Percentiles rank a stretch among this genome's conserved stretches.
Conservation (phyloP, 2,888 invertebrate species). For the Temnothorax unifasciatus region DNA sequence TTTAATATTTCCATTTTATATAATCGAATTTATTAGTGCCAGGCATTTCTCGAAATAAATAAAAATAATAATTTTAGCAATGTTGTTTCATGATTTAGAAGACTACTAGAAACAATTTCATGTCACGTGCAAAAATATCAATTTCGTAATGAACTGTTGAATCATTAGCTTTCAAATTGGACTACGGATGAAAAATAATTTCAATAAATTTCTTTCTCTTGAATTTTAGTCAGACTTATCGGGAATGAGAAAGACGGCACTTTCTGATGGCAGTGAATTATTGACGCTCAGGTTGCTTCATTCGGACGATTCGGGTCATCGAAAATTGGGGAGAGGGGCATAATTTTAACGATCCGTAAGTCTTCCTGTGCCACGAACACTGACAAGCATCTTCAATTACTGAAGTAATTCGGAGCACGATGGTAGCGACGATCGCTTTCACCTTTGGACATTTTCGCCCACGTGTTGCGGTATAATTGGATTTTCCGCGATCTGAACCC, state of each 20-base stretch:
- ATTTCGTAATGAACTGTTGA: background rate
- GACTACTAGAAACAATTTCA: background rate
- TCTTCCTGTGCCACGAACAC: slow-evolving; percentile 26
- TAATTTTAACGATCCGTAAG: slow-evolving; percentile 65
- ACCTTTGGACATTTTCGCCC: slow-evolving; percentile 45
- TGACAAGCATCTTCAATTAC: slow-evolving; percentile 47
- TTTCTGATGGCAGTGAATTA: slow-evolving; percentile 43
- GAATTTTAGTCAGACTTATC: background rate
- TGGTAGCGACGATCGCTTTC: slow-evolving; percentile 41
- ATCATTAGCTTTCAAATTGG: slow-evolving; percentile 13
- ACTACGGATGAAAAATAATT: slow-evolving; percentile 23
- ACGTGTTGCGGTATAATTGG: slow-evolving; percentile 26
- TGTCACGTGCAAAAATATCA: background rate
- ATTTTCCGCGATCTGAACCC: slow-evolving; percentile 23
- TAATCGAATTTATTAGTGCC: background rate
- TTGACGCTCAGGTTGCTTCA: slow-evolving; percentile 23
- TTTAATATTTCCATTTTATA: slow-evolving; percentile 3
- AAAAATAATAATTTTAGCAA: background rate
- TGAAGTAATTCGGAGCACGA: slow-evolving; percentile 26
- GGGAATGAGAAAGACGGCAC: slow-evolving; percentile 3
- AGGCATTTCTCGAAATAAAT: background rate
- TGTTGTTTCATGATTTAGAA: background rate
- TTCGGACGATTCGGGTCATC: slow-evolving; percentile 46
- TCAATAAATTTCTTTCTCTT: background rate
- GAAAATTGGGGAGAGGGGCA: slow-evolving; percentile 58